Base-by-base conservation (phyloP, 2,797 vertebrate genomes). In the Lerista edwardsae region DNA sequence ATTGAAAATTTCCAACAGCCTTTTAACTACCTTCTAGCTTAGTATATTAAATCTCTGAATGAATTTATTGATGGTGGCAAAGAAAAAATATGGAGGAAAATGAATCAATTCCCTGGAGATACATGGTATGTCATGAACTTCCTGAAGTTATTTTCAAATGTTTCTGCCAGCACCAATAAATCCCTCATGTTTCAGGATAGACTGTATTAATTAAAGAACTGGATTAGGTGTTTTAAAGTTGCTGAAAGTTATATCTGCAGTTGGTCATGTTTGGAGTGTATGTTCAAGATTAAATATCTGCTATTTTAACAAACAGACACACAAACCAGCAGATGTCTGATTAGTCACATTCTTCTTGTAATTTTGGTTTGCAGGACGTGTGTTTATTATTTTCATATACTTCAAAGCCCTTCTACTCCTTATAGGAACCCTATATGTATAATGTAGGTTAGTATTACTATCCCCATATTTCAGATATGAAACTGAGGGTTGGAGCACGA, bases 91-190 rank as follows among this genome's bases (percentile, higher is more conserved):
- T 9, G 1, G 0, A 78, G 84, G 73, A 87, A 87, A 90, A 76
- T 84, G 74, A 94, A 93, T 87, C 3, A 92, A 95, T 93, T 86
- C 92, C 89, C 92, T 88, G 64, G 89, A 94, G 91, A 89, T 79
- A 59, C 69, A 84, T 94, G 92, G 92, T 87, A 93, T 92, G 90
- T 92, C 88, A 84, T 82, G 87, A 94, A 94, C 91, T 93, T 94
- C 88, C 91, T 81, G 73, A 84, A 91, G 91, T 93, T 94, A 93
- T 93, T 94, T 95, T 89, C 79, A 92, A 95, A 94, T 84, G 75
- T 88, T 94, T 94, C 92, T 94, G 90, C 91, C 93, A 94, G 85
- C 89, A 81, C 93, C 91, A 94, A 93, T 95, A 95, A 95, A 94
- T 93, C 92, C 88, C 89, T 95, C 87, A 90, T 88, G 93, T 91